Percentiles rank a stretch among this genome's conserved stretches.
Evolutionary conservation across 2,113 vertebrate species (phyloP).

Genomic region (Ciconia boyciana): DNA sequence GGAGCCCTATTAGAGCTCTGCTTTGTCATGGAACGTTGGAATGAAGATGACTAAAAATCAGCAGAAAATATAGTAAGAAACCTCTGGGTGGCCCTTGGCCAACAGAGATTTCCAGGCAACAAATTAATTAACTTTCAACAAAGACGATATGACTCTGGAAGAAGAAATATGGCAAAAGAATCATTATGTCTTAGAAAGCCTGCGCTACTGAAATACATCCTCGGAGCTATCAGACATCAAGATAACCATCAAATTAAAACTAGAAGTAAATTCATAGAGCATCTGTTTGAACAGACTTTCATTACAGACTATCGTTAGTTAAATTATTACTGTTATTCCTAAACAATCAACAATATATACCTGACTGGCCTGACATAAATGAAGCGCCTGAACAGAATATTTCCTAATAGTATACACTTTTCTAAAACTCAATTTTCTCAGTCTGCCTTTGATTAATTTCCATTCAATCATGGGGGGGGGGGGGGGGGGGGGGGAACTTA

Average conservation of each 20-base stretch:
- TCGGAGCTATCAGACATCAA: not conserved
- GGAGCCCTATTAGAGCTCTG: not conserved
- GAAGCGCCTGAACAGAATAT: not conserved
- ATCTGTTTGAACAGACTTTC: not conserved
- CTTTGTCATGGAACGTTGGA: not conserved
- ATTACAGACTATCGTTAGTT: not conserved
- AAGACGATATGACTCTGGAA: not conserved
- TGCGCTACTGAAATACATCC: fast-evolving
- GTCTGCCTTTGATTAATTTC: not conserved
- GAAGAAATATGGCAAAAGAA: not conserved
- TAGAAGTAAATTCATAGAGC: not conserved
- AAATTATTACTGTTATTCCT: not conserved
- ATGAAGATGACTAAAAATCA: not conserved
- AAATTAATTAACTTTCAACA: not conserved
- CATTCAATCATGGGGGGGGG: not conserved
- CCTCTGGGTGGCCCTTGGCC: not conserved
- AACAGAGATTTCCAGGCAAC: not conserved
- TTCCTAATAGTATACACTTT: not conserved
- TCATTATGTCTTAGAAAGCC: not conserved
- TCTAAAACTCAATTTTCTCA: not conserved
- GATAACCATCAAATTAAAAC: not conserved
- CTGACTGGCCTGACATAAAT: not conserved
- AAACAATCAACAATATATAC: not conserved
- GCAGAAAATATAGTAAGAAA: not conserved
- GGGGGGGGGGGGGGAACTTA: fast-evolving